Conservation (phyloP, 2,797 vertebrate species). For the Rhinichthys osculus region DNA sequence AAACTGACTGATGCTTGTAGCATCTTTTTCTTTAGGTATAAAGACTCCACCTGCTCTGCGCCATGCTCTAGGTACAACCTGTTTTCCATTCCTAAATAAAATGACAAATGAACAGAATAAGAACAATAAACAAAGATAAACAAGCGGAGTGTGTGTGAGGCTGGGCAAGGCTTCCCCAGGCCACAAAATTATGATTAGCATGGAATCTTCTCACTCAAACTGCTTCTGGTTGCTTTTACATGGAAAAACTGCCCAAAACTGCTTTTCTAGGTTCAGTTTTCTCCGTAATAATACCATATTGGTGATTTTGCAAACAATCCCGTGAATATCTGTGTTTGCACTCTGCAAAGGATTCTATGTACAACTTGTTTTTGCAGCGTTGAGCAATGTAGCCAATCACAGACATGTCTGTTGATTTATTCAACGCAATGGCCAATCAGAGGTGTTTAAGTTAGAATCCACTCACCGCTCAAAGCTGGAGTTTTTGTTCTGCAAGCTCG, state of each 20-base stretch:
- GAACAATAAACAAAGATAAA: background rate
- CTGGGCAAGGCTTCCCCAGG: background rate
- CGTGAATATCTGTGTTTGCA: background rate
- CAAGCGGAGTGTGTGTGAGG: background rate
- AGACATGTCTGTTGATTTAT: background rate
- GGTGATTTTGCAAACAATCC: too few species aligned
- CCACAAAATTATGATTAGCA: background rate
- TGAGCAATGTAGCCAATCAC: background rate
- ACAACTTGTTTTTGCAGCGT: background rate
- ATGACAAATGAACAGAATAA: background rate
- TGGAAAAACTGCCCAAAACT: too few species aligned
- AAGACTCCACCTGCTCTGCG: too few species aligned
- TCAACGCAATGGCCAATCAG: background rate
- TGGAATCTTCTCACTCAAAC: too few species aligned
- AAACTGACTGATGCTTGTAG: too few species aligned
- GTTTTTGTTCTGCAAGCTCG: background rate
- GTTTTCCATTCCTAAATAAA: background rate
- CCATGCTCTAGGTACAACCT: too few species aligned
- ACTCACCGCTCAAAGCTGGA: too few species aligned
- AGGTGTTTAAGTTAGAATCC: background rate
- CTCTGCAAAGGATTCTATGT: background rate
- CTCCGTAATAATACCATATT: too few species aligned
- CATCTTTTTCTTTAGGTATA: too few species aligned
- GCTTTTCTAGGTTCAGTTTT: too few species aligned
- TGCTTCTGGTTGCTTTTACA: too few species aligned